Conservation (phyloP, 2,797 vertebrate genomes). For the Gallinago nigripennis region DNA sequence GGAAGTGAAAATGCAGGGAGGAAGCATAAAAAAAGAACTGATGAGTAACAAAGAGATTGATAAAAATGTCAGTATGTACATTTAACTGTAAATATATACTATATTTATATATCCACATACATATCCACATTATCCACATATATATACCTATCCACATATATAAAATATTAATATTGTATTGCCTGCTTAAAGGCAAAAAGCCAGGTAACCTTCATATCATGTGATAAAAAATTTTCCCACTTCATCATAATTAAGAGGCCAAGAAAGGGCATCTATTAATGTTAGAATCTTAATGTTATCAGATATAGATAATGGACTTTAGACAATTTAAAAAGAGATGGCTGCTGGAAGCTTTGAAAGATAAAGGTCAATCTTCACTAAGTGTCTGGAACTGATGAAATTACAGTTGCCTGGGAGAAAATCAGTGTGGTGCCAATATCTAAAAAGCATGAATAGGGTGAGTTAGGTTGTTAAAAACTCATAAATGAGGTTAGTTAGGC, state of each 20-base stretch:
- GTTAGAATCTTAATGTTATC: background rate
- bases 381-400: slow-evolving; percentile 12
- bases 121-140: background rate
- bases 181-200: background rate
- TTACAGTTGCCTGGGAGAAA: background rate
- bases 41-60: background rate
- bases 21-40: background rate
- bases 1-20: background rate
- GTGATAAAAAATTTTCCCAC: background rate
- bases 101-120: background rate
- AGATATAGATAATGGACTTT: background rate
- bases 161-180: background rate
- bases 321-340: background rate
- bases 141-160: background rate
- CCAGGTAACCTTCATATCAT: background rate
- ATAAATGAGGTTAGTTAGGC: background rate
- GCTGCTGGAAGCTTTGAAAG: slow-evolving; percentile 5
- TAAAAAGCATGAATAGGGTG: background rate
- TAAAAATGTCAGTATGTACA: background rate
- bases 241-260: background rate
- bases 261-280: background rate
- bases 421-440: background rate
- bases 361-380: slow-evolving; percentile 41
- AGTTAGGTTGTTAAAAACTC: background rate
- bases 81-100: background rate